Conservation (phyloP, 2,113 vertebrate species). For the Alethe castanea region DNA sequence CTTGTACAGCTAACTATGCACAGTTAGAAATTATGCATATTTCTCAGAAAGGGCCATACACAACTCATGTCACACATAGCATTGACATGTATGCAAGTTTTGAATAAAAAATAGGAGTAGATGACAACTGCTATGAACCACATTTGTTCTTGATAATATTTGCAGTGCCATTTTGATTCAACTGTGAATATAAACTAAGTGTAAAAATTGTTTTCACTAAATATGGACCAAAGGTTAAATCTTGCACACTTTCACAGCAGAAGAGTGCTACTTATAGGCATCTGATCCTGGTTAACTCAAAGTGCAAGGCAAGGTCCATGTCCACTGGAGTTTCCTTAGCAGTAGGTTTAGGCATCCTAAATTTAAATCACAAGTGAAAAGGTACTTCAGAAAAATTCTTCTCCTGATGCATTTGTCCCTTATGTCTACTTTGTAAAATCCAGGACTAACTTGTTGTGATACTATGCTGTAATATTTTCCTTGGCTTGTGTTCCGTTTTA, state of each 20-base stretch:
- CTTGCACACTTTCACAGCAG: not conserved
- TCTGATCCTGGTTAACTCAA: not conserved
- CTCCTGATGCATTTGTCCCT: not conserved
- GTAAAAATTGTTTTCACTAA: not conserved
- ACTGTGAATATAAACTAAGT: not conserved
- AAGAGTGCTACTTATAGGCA: not conserved
- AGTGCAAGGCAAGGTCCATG: not conserved
- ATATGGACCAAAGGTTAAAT: not conserved
- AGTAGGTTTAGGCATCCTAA: not conserved
- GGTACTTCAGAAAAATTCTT: not conserved
- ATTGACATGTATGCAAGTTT: not conserved
- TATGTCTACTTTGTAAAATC: not conserved
- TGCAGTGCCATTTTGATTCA: not conserved
- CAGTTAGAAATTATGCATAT: not conserved
- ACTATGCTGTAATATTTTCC: not conserved
- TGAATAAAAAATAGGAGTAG: not conserved
- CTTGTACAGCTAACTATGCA: constrained; percentile 2
- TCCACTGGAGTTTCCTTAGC: not conserved
- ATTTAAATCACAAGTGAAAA: constrained; percentile 28
- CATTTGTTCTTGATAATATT: not conserved
- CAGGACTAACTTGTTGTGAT: constrained; percentile 1
- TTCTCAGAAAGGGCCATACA: not conserved
- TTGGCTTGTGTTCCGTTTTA: not conserved
- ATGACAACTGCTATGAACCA: not conserved
- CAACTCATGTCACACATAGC: not conserved